phyloP scores from a whole-genome alignment of 2,113 vertebrate species.

The Garra rufa region DNA sequence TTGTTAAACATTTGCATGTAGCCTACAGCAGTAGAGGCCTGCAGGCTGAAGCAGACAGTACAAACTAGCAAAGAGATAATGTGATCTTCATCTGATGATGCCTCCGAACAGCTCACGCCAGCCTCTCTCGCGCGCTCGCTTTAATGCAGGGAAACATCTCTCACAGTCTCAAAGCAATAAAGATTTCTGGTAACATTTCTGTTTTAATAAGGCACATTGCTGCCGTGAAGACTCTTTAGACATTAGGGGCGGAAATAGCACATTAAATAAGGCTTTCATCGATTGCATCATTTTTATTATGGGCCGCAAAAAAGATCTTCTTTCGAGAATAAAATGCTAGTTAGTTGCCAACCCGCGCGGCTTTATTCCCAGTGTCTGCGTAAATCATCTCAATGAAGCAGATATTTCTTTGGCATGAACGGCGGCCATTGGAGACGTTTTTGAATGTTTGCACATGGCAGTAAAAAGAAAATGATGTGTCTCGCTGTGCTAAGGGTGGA shows the following conservation, averaged over 20 bases:
- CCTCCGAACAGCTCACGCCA: neutral
- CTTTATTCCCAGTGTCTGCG: slow-evolving; percentile 26
- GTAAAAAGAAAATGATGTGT: slow-evolving; percentile 32
- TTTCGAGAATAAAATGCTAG: slow-evolving; percentile 37
- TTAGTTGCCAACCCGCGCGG: neutral
- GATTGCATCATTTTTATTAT: slow-evolving; percentile 9
- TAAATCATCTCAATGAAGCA: slow-evolving; percentile 31
- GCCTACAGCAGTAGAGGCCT: slow-evolving; percentile 1
- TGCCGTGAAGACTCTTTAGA: slow-evolving; percentile 42
- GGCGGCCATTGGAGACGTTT: slow-evolving; percentile 16
- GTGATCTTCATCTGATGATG: slow-evolving; percentile 17
- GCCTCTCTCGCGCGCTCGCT: neutral
- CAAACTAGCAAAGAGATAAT: slow-evolving; percentile 10
- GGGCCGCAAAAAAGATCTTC: neutral
- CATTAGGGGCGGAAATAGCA: slow-evolving; percentile 21
- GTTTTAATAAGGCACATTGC: slow-evolving; percentile 52
- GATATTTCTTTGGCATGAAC: slow-evolving; percentile 31
- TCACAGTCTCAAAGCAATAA: slow-evolving; percentile 55
- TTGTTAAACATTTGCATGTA: slow-evolving; percentile 28
- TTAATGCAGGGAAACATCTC: slow-evolving; percentile 30
- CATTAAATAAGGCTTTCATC: slow-evolving; percentile 36
- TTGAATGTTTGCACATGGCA: slow-evolving; percentile 36
- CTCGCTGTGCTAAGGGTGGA: slow-evolving; percentile 8
- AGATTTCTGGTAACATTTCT: slow-evolving; percentile 47
- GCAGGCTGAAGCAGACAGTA: neutral